Evolutionary conservation across 2,888 invertebrate genomes (phyloP), one percentile per base, ranked within the genome.

Genomic region (Keiferia lycopersicella): DNA sequence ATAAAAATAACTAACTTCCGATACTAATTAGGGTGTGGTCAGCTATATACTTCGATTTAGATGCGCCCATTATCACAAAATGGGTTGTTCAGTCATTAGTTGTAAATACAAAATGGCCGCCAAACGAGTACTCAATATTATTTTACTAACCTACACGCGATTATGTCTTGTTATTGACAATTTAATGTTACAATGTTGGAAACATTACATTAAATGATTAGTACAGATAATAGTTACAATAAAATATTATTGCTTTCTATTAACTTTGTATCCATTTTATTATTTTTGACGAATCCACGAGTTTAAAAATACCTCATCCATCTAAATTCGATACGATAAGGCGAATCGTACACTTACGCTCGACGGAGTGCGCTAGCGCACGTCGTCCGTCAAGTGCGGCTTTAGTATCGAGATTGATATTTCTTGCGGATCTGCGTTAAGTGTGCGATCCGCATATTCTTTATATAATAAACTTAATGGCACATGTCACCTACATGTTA

Each of bases 21-120:
- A 85, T 82, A 76, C 81, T 85, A 88, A 88, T 89, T 86, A 86
- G 85, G 85, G 81, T 74, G 81, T 73, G 79, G 78, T 76, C 73
- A 62, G 67, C 75, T 80, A 79, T 76, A 79, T 79, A 74, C 76
- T 84, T 70, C 78, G 77, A 82, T 83, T 83, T 82, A 76, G 84
- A 84, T 84, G 81, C 74, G 81, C 77, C 78, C 76, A 81, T 88
- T 87, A 86, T 81, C 84, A 80, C 82, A 80, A 81, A 82, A 81
- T 81, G 82, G 77, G 53, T 82, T 82, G 80, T 80, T 75, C 68
- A 77, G 72, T 83, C 79, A 85, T 88, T 86, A 86, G 81, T 82
- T 83, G 84, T 82, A 86, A 53, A 53, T 22, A 14, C 22, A 53
- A 53, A 22, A 53, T 22, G 51, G 51, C 51, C 22, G 22, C 26